These are phyloP conservation scores for Quadroppia sp. DNA, from an alignment of 2,888 invertebrate genomes.

Conservation along the genomic window DNA sequence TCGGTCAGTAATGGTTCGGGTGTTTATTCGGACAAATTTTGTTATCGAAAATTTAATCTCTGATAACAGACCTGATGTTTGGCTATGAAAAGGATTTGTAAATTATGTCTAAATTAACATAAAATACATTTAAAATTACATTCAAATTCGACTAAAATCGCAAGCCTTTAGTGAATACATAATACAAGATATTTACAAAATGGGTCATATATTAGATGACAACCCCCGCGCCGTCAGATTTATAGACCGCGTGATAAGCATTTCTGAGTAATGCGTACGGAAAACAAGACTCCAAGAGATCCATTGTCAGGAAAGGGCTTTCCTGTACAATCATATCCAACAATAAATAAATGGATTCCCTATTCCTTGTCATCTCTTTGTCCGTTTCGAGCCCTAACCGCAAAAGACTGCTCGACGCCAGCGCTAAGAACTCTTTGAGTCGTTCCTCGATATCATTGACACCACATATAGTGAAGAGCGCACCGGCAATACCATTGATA, in stretches of 20 bases:
- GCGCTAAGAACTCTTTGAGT: slow-evolving; percentile 84
- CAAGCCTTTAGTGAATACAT: too few species aligned
- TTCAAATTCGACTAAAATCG: too few species aligned
- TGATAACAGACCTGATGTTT: too few species aligned
- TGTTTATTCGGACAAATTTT: too few species aligned
- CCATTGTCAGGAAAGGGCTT: slow-evolving; percentile 97
- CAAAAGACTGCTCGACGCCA: slow-evolving; percentile 91
- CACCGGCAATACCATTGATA: slow-evolving; percentile 91
- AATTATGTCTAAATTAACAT: too few species aligned
- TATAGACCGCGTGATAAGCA: slow-evolving; percentile 91
- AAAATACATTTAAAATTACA: too few species aligned
- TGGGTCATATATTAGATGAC: too few species aligned
- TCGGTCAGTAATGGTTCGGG: too few species aligned
- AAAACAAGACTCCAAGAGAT: slow-evolving; percentile 96
- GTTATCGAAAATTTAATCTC: too few species aligned
- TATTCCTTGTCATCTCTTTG: slow-evolving; percentile 84
- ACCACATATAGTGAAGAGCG: slow-evolving; percentile 91
- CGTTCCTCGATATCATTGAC: slow-evolving; percentile 94
- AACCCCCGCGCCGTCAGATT: slow-evolving; percentile 10
- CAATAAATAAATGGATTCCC: slow-evolving; percentile 93
- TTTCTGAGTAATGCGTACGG: slow-evolving; percentile 96
- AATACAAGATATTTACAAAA: too few species aligned
- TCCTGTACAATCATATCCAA: slow-evolving; percentile 95
- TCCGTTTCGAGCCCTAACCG: slow-evolving; percentile 92
- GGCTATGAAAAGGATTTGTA: too few species aligned